Evolutionary conservation across 92 coral and sea anemone species (phyloP), one percentile per base, ranked within the genome.

Genomic region (Zoanthus sansibaricus): DNA sequence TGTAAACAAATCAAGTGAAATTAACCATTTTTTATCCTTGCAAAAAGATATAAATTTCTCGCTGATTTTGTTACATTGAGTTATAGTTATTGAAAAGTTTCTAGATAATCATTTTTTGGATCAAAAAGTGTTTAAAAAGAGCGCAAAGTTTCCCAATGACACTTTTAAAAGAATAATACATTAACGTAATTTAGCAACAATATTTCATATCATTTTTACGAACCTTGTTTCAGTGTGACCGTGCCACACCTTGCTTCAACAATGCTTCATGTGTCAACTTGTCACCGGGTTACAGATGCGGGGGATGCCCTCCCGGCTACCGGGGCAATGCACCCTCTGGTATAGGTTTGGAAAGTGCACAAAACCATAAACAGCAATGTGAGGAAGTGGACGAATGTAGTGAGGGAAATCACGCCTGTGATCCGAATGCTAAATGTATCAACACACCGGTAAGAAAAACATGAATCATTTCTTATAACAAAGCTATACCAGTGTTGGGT

Each of bases 271-370:
- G 99, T 16, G 87, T 89, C 37, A 97, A 97, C 83, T 92, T 92
- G 54, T 80, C 89, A 31, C 99, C 99, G 66, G 99, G 99, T 17
- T 97, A 97, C 86, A 95, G 98, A 44, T 97, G 99, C 84, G 95
- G 93, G 17, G 99, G 95, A 3, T 97, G 99, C 42, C 99, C 99
- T 17, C 82, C 95, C 20, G 99, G 99, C 55, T 92, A 90, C 87
- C 94, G 99, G 68, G 99, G 99, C 10, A 91, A 92, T 82, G 98
- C 99, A 7, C 98, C 99, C 32, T 91, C 99, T 0, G 99, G 99
- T 17, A 90, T 97, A 31, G 98, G 99, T 9, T 90, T 97, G 37
- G 88, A 76, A 13, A 89, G 94, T 87, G 99, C 99, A 8, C 92
- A 74, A 52, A 91, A 84, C 30, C 76, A 91, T 86, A 92, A 90